Evolutionary conservation across 2,113 vertebrate genomes (phyloP).

Genomic region (Oryzias woworae): DNA sequence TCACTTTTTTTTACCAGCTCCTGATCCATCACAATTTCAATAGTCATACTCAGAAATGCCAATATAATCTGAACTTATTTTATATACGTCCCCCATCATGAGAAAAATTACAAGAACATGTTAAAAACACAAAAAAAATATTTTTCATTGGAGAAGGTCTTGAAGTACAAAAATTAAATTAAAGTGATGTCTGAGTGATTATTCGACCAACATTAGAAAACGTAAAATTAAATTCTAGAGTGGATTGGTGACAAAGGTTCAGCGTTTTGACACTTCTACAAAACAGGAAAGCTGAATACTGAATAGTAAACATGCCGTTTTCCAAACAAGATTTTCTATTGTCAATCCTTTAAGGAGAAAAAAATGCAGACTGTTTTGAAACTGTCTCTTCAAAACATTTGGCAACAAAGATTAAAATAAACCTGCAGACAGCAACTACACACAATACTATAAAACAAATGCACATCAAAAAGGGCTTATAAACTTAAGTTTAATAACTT

Average conservation of each 20-base stretch:
- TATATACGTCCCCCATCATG: no score
- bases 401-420: background rate
- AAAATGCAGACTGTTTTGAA: background rate
- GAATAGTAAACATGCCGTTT: background rate
- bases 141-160: no score
- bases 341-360: background rate
- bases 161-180: no score
- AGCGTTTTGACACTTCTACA: background rate
- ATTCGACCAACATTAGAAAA: no score
- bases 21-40: no score
- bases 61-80: no score
- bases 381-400: background rate
- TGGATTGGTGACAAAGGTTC: background rate
- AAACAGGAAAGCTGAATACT: background rate
- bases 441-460: background rate
- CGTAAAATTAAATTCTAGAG: no score
- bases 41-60: no score
- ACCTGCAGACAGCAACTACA: background rate
- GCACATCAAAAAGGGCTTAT: constrained; percentile 24
- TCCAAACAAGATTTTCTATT: background rate
- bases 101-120: no score
- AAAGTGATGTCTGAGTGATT: no score
- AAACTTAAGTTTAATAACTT: background rate
- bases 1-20: no score
- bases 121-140: no score